Percentiles rank a stretch among this genome's conserved stretches.
Conservation (phyloP, 2,888 invertebrate species). For the Calliphora vomitoria region DNA sequence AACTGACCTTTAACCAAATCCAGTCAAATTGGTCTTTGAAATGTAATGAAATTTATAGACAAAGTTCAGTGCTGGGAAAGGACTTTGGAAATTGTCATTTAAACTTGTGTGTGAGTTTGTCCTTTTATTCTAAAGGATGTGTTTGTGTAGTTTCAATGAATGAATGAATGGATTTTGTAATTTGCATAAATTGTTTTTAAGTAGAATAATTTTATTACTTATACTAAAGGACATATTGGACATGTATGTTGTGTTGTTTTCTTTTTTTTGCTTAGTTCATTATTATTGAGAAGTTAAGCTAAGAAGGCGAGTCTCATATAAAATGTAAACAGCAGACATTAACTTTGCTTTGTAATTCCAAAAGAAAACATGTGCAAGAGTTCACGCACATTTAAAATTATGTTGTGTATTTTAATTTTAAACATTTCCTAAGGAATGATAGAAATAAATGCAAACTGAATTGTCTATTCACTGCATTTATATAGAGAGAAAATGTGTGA, state of each 20-base stretch:
- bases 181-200: slow-evolving; percentile 72
- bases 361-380: slow-evolving; percentile 56
- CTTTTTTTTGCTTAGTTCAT: too few relatives aligned
- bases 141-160: neutral
- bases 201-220: slow-evolving; percentile 65
- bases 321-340: slow-evolving; percentile 65
- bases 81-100: slow-evolving; percentile 16
- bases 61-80: slow-evolving; percentile 11
- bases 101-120: neutral
- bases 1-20: slow-evolving; percentile 37
- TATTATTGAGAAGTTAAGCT: slow-evolving; percentile 2
- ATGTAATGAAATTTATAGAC: slow-evolving; percentile 36
- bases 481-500: neutral
- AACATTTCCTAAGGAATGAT: neutral
- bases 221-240: neutral
- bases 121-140: neutral
- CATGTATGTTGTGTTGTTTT: slow-evolving; percentile 2
- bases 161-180: slow-evolving; percentile 66
- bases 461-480: neutral
- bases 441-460: too few relatives aligned
- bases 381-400: slow-evolving; percentile 68
- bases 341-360: slow-evolving; percentile 29
- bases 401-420: slow-evolving; percentile 9
- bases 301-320: slow-evolving; percentile 43
- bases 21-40: slow-evolving; percentile 34